Evolutionary conservation across 2,113 vertebrate species (phyloP).

Genomic region (Rhabdomys dilectus): DNA sequence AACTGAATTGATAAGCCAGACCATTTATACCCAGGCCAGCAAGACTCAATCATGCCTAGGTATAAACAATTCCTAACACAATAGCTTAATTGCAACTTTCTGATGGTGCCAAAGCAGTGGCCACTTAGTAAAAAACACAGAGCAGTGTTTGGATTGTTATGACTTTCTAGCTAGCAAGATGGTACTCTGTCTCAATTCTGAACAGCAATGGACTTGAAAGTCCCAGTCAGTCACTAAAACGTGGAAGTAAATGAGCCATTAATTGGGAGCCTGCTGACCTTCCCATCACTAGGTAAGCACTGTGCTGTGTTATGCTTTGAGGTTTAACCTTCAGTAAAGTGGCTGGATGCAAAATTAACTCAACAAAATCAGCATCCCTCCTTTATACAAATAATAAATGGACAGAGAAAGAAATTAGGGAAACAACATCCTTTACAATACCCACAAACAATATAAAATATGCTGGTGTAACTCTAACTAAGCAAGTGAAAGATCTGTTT

Average conservation of each 20-base stretch:
- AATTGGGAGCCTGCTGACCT: background rate
- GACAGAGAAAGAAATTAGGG: no score
- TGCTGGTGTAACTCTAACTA: no score
- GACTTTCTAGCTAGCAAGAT: background rate
- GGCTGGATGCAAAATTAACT: no score
- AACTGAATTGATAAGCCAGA: background rate
- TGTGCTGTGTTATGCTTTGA: background rate
- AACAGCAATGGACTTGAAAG: background rate
- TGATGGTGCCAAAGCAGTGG: background rate
- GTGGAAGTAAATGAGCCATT: background rate
- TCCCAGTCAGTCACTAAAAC: background rate
- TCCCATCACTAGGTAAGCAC: background rate
- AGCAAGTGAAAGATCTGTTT: no score
- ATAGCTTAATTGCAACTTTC: background rate
- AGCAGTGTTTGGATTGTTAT: background rate
- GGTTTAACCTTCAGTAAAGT: background rate
- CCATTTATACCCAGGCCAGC: no score
- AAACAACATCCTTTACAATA: no score
- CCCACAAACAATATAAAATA: no score
- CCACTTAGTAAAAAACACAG: background rate
- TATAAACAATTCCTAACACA: background rate
- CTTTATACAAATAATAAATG: no score
- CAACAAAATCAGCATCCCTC: no score
- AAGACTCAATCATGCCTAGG: background rate
- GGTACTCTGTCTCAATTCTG: background rate